Base-by-base conservation (phyloP, 2,888 invertebrate species). In the Chrysomela aeneicollis region DNA sequence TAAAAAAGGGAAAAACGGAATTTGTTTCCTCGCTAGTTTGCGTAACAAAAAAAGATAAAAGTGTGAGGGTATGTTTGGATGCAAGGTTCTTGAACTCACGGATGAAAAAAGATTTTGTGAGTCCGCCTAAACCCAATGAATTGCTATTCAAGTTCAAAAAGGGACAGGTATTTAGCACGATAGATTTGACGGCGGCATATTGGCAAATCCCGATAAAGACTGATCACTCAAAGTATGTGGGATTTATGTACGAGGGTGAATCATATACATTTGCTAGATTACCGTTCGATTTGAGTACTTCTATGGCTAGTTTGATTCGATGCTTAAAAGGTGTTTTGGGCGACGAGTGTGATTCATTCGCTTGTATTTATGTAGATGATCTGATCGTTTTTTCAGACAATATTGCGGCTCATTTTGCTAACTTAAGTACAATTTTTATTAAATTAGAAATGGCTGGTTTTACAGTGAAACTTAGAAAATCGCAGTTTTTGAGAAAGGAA, bases 171-270 rank as follows among this genome's bases (percentile, higher is more conserved):
- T 12, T 65, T 2, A 58, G 58, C 30, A 51, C 65, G 0, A 8
- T 65, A 3, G 65, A 62, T 18, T 30, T 55, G 21, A 61, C 64
- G 5, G 61, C 65, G 1, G 51, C 52, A 0, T 61, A 61, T 51
- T 61, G 65, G 65, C 72, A 71, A 61, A 61, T 72, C 15, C 55
- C 60, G 6, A 61, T 72, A n/a, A 0, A 10, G 5, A 37, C 58
- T 6, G 61, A 64, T 3, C 32, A 61, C 19, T 3, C 35, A 10
- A 54, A 67, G 54, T 68, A 69, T 52, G 65, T 9, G 49, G 59
- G 2, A n/a, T 53, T n/a, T n/a, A n/a, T n/a, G n/a, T n/a, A n/a
- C n/a, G n/a, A n/a, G n/a, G n/a, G n/a, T n/a, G n/a, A n/a, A 26
- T 58, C 64, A 9, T 71, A 63, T 61, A 46, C 42, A n/a, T 72